phyloP scores from a whole-genome alignment of 1,140 invertebrate species.

The Caerostris extrusa region DNA sequence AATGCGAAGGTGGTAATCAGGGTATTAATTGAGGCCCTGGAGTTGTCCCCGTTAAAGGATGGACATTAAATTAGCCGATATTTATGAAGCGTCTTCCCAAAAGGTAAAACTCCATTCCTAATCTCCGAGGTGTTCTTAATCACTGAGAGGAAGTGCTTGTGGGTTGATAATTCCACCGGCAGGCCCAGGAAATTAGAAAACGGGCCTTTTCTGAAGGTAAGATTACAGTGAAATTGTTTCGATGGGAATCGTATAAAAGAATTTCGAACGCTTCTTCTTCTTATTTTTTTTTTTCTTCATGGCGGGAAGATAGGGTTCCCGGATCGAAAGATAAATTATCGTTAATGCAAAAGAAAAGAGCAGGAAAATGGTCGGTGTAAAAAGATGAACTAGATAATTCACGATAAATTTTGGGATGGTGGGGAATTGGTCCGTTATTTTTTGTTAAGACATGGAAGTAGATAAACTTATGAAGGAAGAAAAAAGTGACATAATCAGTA shows the following conservation, averaged over 20 bases:
- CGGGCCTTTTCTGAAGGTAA: not conserved
- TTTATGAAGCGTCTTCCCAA: slow-evolving; percentile 31
- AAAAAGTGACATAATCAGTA: no score
- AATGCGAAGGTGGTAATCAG: slow-evolving; percentile 66
- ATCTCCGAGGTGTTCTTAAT: slow-evolving; percentile 24
- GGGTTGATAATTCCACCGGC: not conserved
- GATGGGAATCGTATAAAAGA: not conserved
- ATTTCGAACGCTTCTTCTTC: no score
- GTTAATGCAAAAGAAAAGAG: not conserved
- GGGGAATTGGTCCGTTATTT: not conserved
- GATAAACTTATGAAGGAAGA: not conserved
- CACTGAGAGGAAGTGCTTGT: not conserved
- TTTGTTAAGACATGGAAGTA: not conserved
- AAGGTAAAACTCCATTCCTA: slow-evolving; percentile 48
- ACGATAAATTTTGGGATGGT: not conserved
- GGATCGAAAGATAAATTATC: not conserved
- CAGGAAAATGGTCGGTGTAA: not conserved
- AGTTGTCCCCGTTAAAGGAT: slow-evolving; percentile 27
- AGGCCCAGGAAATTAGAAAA: not conserved
- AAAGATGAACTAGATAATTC: not conserved
- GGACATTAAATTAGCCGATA: slow-evolving; percentile 62
- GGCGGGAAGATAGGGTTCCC: not conserved
- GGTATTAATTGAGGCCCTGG: slow-evolving; percentile 48
- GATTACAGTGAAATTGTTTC: not conserved
- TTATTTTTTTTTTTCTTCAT: no score